Evolutionary conservation across 2,113 vertebrate species (phyloP), one percentile per base, ranked within the genome.

Genomic region (Geococcyx californianus): DNA sequence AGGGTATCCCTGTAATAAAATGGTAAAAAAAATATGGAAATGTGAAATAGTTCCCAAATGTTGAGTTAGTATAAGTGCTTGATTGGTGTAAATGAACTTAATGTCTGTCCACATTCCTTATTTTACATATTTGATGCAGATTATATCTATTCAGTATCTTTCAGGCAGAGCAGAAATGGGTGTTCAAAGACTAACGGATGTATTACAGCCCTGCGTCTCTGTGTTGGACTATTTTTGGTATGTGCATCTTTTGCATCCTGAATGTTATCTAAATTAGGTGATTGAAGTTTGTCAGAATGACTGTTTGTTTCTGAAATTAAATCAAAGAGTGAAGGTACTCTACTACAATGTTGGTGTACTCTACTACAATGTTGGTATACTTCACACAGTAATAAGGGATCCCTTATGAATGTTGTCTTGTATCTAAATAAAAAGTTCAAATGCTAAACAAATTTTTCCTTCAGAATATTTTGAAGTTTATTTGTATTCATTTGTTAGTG

Each of bases 1-100:
- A 98, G 34, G 78, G 91, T 72, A 90, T 94, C 67, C 99, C 99
- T 99, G 91, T 81, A 97, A 95, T 60, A 88, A n/a, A 96, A 87
- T 26, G 29, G 15, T 94, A 44, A 26, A 82, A 80, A 42, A 66
- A 79, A 29, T n/a, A 42, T 13, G 1, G 47, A 45, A 2, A 34
- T 49, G 7, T 62, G 33, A 90, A 73, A 63, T 16, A 6, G 47
- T 64, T 82, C 15, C 33, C 16, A 67, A 60, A 51, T 28, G 13
- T 13, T 68, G 14, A 88, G 12, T 5, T 23, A 52, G 3, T 59
- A 2, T 20, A 51, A 88, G 16, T 51, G 21, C 59, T 84, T 10
- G 55, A 7, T 55, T 36, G 81, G 8, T 49, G 28, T 21, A 93
- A 87, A 62, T 24, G 3, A 56, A 73, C 34, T 84, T 23, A 34